phyloP scores from a whole-genome alignment of 37 sponge, comb jelly and placozoan genomes.

The Eunapius fragilis region DNA sequence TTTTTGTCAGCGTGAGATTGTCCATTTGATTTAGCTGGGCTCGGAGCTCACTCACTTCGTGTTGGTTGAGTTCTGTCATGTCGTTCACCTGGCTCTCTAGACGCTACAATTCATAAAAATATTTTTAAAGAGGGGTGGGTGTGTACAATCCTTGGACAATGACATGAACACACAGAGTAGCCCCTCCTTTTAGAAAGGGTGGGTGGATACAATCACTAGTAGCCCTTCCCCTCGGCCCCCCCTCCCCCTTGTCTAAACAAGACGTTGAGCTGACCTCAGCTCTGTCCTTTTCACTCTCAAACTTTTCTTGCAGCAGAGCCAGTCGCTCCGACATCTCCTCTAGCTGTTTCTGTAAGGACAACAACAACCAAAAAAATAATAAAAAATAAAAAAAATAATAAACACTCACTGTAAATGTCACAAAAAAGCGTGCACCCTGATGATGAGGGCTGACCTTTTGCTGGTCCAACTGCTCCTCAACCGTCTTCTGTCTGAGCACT shows the following conservation, averaged over 20 bases:
- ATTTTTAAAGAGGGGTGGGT: neutral
- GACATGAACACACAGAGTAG: no score
- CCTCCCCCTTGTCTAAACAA: neutral
- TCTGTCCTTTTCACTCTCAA: constrained; percentile 43
- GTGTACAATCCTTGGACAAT: no score
- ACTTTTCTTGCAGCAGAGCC: constrained; percentile 33
- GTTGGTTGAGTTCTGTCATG: constrained; percentile 59
- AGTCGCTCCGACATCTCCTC: neutral
- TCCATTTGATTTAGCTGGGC: constrained; percentile 55
- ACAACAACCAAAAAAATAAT: neutral
- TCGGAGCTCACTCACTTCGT: constrained; percentile 52
- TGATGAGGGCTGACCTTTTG: constrained; percentile 1
- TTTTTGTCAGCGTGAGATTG: constrained; percentile 38
- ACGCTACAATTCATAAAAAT: constrained; percentile 1
- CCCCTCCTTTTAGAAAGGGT: no score
- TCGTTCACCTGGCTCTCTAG: constrained; percentile 55
- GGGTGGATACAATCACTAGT: no score
- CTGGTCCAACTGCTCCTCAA: neutral
- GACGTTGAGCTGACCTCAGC: neutral
- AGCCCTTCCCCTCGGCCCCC: neutral
- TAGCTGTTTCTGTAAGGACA: neutral
- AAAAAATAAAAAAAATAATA: constrained; percentile 1
- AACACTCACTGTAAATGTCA: constrained; percentile 12
- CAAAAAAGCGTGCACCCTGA: constrained; percentile 8
- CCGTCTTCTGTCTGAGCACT: neutral